A percentile compares a stretch with the other conserved stretches of the same genome.
Conservation (phyloP, 30 jellyfish, hydroid and myxozoan genomes). For the Catostylus mosaicus region DNA sequence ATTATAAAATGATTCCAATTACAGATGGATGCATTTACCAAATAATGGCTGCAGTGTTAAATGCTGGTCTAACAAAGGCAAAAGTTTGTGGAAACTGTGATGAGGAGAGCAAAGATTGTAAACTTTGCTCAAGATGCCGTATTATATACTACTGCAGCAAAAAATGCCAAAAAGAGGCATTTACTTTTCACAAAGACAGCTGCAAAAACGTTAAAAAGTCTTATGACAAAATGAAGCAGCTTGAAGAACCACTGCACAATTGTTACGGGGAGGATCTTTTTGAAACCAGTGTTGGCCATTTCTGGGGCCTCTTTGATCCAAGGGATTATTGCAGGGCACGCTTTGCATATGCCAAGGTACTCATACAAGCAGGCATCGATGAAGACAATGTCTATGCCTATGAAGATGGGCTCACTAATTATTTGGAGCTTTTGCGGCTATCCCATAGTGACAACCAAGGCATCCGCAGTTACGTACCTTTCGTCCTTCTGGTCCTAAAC, state of each 20-base stretch:
- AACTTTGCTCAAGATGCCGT: conserved; percentile 11
- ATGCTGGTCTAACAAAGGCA: too few relatives aligned
- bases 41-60: too few relatives aligned
- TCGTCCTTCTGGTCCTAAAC: conserved; percentile 7
- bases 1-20: too few relatives aligned
- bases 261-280: neutral
- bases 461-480: conserved; percentile 3
- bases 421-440: conserved; percentile 13
- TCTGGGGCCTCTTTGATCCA: conserved; percentile 47
- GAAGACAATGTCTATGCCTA: conserved; percentile 2
- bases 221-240: neutral
- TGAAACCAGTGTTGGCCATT: neutral
- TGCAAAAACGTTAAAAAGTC: neutral
- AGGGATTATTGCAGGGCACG: conserved; percentile 28
- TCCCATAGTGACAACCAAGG: conserved; percentile 27
- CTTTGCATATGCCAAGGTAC: neutral
- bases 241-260: neutral
- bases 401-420: neutral
- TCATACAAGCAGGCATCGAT: neutral
- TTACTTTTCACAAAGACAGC: neutral
- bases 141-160: conserved; percentile 19
- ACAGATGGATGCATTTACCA: too few relatives aligned
- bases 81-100: neutral
- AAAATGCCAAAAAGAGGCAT: conserved; percentile 23
- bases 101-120: neutral